phyloP scores from a whole-genome alignment of 2,888 invertebrate species.

The Apeira syringaria region DNA sequence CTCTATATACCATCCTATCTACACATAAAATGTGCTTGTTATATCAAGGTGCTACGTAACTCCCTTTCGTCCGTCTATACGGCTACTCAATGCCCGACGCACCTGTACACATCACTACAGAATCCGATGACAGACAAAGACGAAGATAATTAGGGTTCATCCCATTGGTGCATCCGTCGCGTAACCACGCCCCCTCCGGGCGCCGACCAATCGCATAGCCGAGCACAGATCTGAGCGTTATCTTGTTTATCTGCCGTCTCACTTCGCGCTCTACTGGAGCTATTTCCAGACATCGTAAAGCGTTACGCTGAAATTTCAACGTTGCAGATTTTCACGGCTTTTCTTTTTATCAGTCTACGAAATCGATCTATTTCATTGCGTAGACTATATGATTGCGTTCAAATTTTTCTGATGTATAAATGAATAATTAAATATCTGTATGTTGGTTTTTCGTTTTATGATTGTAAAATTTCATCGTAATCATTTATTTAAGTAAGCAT shows the following conservation, averaged over 20 bases:
- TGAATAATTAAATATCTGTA: no score
- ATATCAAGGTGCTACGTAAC: conserved; percentile 10
- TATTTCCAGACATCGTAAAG: conserved; percentile 65
- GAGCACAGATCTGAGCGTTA: conserved; percentile 83
- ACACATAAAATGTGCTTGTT: no score
- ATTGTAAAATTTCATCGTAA: no score
- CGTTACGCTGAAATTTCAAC: conserved; percentile 32
- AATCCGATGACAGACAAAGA: conserved; percentile 82
- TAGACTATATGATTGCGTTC: not conserved
- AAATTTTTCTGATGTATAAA: not conserved
- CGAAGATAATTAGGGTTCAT: conserved; percentile 79
- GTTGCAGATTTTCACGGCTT: conserved; percentile 21
- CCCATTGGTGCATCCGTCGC: conserved; percentile 84
- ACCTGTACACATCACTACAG: conserved; percentile 61
- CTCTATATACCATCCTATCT: no score
- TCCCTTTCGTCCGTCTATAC: conserved; percentile 14
- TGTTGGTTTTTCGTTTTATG: no score
- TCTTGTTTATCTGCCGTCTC: conserved; percentile 81
- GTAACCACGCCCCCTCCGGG: conserved; percentile 69
- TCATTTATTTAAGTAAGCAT: no score
- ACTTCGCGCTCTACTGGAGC: conserved; percentile 59
- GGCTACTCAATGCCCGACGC: conserved; percentile 33
- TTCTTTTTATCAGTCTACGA: conserved; percentile 11
- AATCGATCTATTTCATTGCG: no score
- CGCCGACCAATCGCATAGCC: conserved; percentile 64